Conservation (phyloP, 2,888 invertebrate species). For the Ischnura elegans region DNA sequence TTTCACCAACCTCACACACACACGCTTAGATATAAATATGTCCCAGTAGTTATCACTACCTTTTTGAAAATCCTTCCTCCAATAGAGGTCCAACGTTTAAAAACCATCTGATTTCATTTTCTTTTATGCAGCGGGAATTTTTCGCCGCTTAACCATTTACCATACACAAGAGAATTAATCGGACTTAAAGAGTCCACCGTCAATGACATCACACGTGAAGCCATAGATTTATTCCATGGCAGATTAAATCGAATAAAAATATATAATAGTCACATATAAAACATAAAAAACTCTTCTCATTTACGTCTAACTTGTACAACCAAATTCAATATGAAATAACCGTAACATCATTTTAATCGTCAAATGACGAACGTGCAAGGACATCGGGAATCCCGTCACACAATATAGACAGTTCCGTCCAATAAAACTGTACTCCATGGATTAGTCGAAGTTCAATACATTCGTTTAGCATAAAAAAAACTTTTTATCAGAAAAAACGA, state of each 20-base stretch:
- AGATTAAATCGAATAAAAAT: background rate
- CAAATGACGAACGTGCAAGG: background rate
- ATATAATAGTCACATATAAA: conserved; percentile 1
- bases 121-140: background rate
- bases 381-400: background rate
- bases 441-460: background rate
- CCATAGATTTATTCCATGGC: background rate
- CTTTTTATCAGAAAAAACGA: background rate
- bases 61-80: background rate
- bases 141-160: background rate
- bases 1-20: background rate
- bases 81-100: background rate
- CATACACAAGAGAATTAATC: background rate
- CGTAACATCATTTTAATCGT: background rate
- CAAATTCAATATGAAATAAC: background rate
- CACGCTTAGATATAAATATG: background rate
- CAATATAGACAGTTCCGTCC: background rate
- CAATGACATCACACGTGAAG: background rate
- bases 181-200: background rate
- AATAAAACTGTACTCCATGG: background rate
- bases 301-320: background rate
- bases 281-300: background rate
- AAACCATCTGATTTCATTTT: background rate
- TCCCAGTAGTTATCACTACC: background rate
- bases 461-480: background rate